Percentiles rank a stretch among this genome's conserved stretches.
Evolutionary conservation across 2,113 vertebrate genomes (phyloP).

Genomic region (Sorex fumeus): DNA sequence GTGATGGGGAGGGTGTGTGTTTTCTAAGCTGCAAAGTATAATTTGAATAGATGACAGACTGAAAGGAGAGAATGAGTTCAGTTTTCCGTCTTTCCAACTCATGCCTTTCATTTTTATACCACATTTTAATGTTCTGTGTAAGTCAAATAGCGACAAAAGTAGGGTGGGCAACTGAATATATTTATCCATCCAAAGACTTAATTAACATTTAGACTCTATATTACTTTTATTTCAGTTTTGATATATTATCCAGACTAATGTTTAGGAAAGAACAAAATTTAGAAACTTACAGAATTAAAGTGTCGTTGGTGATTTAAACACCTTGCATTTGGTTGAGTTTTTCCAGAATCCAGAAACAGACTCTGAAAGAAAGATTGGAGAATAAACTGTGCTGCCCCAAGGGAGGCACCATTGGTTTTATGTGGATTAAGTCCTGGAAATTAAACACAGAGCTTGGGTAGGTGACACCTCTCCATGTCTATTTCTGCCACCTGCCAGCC

Average conservation of each 20-base stretch:
- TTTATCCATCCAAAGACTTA: background rate
- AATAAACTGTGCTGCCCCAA: background rate
- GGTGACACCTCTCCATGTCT: background rate
- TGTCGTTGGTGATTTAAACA: slow-evolving; percentile 23
- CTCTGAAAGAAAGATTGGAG: background rate
- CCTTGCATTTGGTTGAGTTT: background rate
- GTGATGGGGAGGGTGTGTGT: background rate
- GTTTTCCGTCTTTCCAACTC: background rate
- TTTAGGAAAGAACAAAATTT: slow-evolving; percentile 14
- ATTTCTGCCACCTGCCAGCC: background rate
- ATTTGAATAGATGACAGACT: background rate
- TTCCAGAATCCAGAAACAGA: slow-evolving; percentile 21
- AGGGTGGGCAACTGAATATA: background rate
- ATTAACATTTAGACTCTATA: background rate
- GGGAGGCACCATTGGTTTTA: no score
- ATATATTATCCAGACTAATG: background rate
- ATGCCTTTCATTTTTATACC: slow-evolving; percentile 22
- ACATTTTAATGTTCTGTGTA: background rate
- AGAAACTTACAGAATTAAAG: slow-evolving; percentile 17
- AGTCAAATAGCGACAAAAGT: slow-evolving; percentile 34
- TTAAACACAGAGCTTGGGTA: background rate
- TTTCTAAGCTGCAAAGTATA: background rate
- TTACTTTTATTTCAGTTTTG: slow-evolving; percentile 24
- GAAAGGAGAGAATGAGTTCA: background rate
- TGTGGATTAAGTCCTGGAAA: background rate